Evolutionary conservation across 2,888 invertebrate species (phyloP).

Genomic region (Thumatha senex): DNA sequence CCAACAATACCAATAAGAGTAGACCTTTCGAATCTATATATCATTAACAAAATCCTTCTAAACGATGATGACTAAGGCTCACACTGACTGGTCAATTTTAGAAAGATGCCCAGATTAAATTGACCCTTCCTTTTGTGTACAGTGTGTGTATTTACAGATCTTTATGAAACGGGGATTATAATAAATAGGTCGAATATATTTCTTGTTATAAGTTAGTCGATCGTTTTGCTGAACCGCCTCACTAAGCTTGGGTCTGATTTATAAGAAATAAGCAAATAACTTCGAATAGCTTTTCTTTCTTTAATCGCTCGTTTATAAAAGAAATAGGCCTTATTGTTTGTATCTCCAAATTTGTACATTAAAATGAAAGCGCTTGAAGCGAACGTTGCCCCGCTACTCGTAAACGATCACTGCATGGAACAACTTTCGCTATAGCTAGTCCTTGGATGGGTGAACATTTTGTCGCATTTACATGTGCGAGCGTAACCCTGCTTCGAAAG

Average conservation of each 20-base stretch:
- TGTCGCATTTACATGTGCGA: too few species aligned
- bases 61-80: conserved; percentile 33
- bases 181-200: conserved; percentile 71
- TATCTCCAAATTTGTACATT: too few species aligned
- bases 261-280: conserved; percentile 44
- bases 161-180: conserved; percentile 40
- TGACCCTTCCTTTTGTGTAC: conserved; percentile 27
- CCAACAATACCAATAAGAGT: conserved; percentile 36
- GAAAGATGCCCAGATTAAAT: conserved; percentile 40
- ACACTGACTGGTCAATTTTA: conserved; percentile 39
- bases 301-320: conserved; percentile 8
- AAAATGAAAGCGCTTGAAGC: too few species aligned
- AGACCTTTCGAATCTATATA: conserved; percentile 32
- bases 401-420: too few species aligned
- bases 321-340: too few species aligned
- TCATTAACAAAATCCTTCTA: conserved; percentile 28
- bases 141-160: conserved; percentile 27
- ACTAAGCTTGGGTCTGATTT: conserved; percentile 67
- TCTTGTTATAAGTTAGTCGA: conserved; percentile 70
- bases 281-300: conserved; percentile 45
- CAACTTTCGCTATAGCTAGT: too few species aligned
- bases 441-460: too few species aligned
- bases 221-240: conserved; percentile 65
- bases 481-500: too few species aligned
- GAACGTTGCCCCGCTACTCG: too few species aligned